These are phyloP conservation scores for Rhinogobio ventralis DNA, from an alignment of 2,797 vertebrate species.

Conservation along the genomic window DNA sequence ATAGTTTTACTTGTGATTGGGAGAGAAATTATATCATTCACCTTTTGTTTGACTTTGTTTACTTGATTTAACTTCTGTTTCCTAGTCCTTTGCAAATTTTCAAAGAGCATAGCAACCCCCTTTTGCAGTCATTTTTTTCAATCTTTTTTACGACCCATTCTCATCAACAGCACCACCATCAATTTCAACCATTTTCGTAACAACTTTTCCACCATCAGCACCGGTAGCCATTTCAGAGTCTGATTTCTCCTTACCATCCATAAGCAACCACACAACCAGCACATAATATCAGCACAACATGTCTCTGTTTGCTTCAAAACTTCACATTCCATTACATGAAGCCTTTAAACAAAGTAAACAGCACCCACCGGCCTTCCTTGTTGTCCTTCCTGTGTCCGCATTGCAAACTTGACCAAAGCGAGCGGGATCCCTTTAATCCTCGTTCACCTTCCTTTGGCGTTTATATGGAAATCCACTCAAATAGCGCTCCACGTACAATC, in stretches of 20 bases:
- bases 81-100: neutral
- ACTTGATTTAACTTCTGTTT: slow-evolving; percentile 1
- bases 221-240: neutral
- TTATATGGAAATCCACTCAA: neutral
- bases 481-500: too few species aligned
- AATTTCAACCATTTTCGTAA: neutral
- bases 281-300: neutral
- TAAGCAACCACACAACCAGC: neutral
- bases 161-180: neutral
- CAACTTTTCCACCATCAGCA: neutral
- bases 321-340: neutral
- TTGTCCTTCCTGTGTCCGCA: neutral
- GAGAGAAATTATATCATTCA: neutral
- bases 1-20: neutral
- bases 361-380: neutral
- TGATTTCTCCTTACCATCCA: neutral
- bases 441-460: neutral
- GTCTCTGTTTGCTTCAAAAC: neutral
- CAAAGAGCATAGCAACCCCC: neutral
- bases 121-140: neutral
- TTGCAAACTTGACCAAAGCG: neutral
- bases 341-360: neutral
- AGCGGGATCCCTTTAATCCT: neutral
- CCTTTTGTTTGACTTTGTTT: slow-evolving; percentile 8
- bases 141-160: neutral